phyloP scores from a whole-genome alignment of 1,140 invertebrate species.

The Pogonomyrmex barbatus region DNA sequence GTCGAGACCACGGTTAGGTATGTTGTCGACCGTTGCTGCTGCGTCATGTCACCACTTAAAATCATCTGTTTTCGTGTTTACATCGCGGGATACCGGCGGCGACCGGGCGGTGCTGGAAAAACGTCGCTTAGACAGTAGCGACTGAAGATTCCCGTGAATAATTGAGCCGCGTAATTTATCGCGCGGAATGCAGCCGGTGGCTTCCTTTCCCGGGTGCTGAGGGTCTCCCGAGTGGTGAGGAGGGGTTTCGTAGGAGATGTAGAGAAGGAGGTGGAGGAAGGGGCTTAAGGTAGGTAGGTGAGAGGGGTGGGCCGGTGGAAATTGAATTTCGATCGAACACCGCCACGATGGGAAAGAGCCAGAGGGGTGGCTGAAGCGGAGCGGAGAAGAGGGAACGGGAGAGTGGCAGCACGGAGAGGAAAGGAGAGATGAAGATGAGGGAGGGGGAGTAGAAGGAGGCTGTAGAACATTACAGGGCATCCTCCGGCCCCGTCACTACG shows the following conservation, averaged over 20 bases:
- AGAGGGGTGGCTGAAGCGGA: conserved; percentile 71
- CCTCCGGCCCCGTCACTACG: conserved; percentile 82
- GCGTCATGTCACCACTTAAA: conserved; percentile 51
- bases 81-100: conserved; percentile 7
- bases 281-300: conserved; percentile 70
- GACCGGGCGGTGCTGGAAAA: conserved; percentile 7
- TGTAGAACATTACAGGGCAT: conserved; percentile 83
- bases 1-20: not conserved
- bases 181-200: conserved; percentile 82
- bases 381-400: conserved; percentile 43
- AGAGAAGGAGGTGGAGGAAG: conserved; percentile 59
- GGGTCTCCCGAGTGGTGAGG: conserved; percentile 68
- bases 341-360: conserved; percentile 69
- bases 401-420: conserved; percentile 38
- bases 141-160: conserved; percentile 84
- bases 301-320: conserved; percentile 82
- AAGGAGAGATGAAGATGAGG: conserved; percentile 56
- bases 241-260: conserved; percentile 39
- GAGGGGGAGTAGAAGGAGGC: conserved; percentile 76
- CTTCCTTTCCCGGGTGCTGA: conserved; percentile 79
- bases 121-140: conserved; percentile 77
- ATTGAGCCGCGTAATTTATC: conserved; percentile 85
- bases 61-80: conserved; percentile 61
- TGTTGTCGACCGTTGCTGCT: conserved; percentile 19
- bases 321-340: conserved; percentile 86